Percentiles rank a stretch among this genome's conserved stretches.
Conservation (phyloP, 2,888 invertebrate species). For the Cabera pusaria region DNA sequence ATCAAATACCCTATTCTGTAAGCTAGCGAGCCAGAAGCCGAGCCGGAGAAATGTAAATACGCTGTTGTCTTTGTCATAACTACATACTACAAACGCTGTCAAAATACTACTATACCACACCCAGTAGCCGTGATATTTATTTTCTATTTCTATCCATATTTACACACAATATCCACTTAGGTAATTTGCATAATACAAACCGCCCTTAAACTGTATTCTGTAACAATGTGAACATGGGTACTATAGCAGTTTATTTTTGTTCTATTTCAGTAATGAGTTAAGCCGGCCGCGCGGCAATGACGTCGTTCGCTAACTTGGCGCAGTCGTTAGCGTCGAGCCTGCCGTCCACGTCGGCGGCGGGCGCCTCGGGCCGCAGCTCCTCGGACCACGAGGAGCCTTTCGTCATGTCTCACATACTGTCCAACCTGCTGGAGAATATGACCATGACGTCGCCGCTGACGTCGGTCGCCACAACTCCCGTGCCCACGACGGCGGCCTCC, state of each 20-base stretch:
- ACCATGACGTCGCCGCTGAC: constrained; percentile 67
- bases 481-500: constrained; percentile 38
- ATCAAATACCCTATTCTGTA: too few species aligned
- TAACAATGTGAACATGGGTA: too few species aligned
- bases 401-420: constrained; percentile 74
- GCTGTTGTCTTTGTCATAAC: too few species aligned
- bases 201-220: too few species aligned
- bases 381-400: constrained; percentile 60
- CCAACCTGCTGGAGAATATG: constrained; percentile 81
- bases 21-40: too few species aligned
- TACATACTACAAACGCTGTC: too few species aligned
- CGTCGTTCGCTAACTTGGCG: constrained; percentile 71
- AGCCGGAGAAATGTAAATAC: too few species aligned
- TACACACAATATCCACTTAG: too few species aligned
- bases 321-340: constrained; percentile 65
- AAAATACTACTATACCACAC: too few species aligned
- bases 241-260: constrained; percentile 33
- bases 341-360: constrained; percentile 55
- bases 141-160: too few species aligned
- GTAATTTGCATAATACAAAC: too few species aligned
- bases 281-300: constrained; percentile 55
- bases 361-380: constrained; percentile 48
- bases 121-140: too few species aligned
- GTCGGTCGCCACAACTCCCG: constrained; percentile 53
- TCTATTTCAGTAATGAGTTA: constrained; percentile 73